Evolutionary conservation across 2,888 invertebrate genomes (phyloP).

Genomic region (Cybosia mesomella): DNA sequence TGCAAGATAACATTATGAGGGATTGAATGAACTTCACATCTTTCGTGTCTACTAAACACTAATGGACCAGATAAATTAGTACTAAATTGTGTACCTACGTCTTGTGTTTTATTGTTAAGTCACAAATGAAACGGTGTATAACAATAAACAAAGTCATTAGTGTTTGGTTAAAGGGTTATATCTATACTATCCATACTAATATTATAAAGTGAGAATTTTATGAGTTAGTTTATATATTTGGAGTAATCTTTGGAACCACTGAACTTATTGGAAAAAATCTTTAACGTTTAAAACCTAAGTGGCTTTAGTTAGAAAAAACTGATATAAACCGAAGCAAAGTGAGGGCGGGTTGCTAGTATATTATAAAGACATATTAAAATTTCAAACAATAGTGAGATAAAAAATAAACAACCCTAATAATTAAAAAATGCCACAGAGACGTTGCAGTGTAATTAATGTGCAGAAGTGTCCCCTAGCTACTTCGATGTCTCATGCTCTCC

Average conservation of each 20-base stretch:
- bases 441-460: not conserved
- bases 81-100: not conserved
- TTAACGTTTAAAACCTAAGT: too few relatives aligned
- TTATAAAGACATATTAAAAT: too few relatives aligned
- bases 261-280: too few relatives aligned
- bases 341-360: too few relatives aligned
- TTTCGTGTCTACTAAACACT: not conserved
- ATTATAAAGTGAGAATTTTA: too few relatives aligned
- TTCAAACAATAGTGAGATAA: not conserved
- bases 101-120: not conserved
- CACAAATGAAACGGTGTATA: not conserved
- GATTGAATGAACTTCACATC: not conserved
- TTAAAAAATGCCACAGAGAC: not conserved
- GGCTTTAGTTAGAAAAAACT: too few relatives aligned
- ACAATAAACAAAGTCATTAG: not conserved
- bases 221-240: too few relatives aligned
- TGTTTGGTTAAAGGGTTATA: not conserved
- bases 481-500: not conserved
- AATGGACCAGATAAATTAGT: not conserved
- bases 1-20: too few relatives aligned
- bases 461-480: too few relatives aligned
- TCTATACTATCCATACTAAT: not conserved
- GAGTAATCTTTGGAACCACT: too few relatives aligned
- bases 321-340: too few relatives aligned
- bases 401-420: not conserved